Evolutionary conservation across 1,140 invertebrate species (phyloP).

Genomic region (Phenacoccus solenopsis): DNA sequence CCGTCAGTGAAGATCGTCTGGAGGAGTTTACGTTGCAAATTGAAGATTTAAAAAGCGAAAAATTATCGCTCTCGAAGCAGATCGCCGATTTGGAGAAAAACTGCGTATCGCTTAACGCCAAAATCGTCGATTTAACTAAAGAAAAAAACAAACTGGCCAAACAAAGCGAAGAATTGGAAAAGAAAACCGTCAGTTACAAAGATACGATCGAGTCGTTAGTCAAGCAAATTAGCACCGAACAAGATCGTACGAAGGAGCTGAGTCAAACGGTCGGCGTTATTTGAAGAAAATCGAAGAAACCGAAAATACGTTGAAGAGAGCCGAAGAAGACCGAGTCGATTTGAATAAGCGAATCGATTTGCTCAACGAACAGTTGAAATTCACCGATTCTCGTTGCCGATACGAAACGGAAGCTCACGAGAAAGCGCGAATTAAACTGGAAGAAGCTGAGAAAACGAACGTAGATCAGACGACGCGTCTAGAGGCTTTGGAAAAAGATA

Average conservation of each 20-base stretch:
- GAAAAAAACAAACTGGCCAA: neutral
- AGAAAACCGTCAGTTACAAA: neutral
- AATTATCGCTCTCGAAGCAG: neutral
- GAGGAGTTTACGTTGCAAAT: neutral
- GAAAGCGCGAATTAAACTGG: neutral
- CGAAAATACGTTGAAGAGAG: neutral
- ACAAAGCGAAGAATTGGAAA: neutral
- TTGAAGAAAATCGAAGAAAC: neutral
- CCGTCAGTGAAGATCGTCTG: neutral
- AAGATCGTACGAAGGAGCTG: neutral
- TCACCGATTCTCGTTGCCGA: neutral
- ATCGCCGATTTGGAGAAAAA: neutral
- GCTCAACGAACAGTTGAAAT: neutral
- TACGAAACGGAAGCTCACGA: neutral
- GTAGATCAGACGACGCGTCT: neutral
- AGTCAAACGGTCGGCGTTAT: neutral
- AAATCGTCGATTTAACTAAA: neutral
- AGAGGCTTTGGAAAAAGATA: neutral
- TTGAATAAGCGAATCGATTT: neutral
- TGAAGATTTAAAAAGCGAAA: neutral
- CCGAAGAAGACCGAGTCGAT: neutral
- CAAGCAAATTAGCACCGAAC: neutral
- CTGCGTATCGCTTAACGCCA: neutral
- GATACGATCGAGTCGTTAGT: neutral
- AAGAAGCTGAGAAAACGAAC: neutral